A percentile compares a stretch with the other conserved stretches of the same genome.
Evolutionary conservation across 2,113 vertebrate species (phyloP).

Genomic region (Ellobius talpinus): DNA sequence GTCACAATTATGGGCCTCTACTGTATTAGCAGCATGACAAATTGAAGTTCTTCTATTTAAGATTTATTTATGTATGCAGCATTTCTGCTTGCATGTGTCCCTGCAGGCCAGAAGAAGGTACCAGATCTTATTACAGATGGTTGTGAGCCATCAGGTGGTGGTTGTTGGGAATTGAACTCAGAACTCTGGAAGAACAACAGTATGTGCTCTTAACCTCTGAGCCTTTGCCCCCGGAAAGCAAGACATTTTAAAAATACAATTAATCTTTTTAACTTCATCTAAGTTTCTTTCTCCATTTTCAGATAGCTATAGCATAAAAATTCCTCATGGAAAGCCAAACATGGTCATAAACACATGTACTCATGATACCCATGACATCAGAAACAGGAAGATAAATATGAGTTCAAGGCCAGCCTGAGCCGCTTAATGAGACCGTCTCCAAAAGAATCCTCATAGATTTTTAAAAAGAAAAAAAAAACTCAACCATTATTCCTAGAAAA

Average conservation of each 20-base stretch:
- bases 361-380: not conserved
- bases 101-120: no score
- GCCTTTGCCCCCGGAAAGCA: not conserved
- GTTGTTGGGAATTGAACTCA: no score
- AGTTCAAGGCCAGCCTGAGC: not conserved
- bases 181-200: no score
- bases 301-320: constrained; percentile 30
- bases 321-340: constrained; percentile 13
- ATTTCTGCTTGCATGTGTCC: no score
- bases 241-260: not conserved
- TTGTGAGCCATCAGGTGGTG: no score
- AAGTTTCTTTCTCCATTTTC: constrained; percentile 36
- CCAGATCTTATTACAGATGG: no score
- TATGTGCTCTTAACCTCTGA: no score
- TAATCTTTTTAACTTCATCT: constrained; percentile 46
- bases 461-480: not conserved
- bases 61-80: no score
- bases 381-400: not conserved
- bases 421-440: not conserved
- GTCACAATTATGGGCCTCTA: not conserved
- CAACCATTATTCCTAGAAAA: constrained; percentile 50
- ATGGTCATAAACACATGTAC: not conserved
- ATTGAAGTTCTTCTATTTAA: constrained; percentile 52
- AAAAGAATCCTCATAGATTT: not conserved
- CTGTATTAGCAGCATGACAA: not conserved